phyloP scores from a whole-genome alignment of 2,797 vertebrate genomes.

The Selene dorsalis region DNA sequence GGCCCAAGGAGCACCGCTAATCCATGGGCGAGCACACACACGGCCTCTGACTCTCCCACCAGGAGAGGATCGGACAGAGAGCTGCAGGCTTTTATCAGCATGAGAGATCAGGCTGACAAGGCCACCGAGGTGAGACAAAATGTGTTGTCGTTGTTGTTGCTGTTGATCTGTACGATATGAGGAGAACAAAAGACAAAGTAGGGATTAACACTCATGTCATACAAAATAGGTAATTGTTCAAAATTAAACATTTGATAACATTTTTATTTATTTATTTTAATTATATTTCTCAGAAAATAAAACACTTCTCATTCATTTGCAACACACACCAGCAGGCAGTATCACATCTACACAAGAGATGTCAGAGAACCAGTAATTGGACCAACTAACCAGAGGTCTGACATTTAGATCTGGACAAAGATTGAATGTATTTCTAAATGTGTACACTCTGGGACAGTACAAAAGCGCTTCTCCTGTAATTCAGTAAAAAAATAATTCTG shows the following conservation, averaged over 20 bases:
- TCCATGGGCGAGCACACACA: not conserved
- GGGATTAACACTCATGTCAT: not conserved
- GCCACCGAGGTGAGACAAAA: constrained; percentile 89
- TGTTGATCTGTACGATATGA: not conserved
- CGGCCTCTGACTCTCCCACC: constrained; percentile 57
- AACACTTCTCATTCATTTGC: not conserved
- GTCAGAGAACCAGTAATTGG: not conserved
- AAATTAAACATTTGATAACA: not conserved
- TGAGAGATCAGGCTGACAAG: constrained; percentile 89
- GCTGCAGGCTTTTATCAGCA: constrained; percentile 88
- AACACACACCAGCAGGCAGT: not conserved
- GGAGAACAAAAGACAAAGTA: not conserved
- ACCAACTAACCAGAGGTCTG: not conserved
- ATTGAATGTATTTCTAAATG: not conserved
- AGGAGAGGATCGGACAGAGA: constrained; percentile 87
- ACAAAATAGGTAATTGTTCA: not conserved
- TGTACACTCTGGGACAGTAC: not conserved
- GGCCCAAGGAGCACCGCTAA: constrained; percentile 7
- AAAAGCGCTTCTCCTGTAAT: not conserved
- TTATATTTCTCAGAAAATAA: not conserved
- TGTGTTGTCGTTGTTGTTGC: not conserved
- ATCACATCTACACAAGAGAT: not conserved
- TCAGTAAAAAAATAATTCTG: constrained; percentile 5
- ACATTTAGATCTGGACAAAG: not conserved
- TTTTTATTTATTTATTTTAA: too few relatives aligned